Base-by-base conservation (phyloP, 2,797 vertebrate species). In the Galagoides demidoff region DNA sequence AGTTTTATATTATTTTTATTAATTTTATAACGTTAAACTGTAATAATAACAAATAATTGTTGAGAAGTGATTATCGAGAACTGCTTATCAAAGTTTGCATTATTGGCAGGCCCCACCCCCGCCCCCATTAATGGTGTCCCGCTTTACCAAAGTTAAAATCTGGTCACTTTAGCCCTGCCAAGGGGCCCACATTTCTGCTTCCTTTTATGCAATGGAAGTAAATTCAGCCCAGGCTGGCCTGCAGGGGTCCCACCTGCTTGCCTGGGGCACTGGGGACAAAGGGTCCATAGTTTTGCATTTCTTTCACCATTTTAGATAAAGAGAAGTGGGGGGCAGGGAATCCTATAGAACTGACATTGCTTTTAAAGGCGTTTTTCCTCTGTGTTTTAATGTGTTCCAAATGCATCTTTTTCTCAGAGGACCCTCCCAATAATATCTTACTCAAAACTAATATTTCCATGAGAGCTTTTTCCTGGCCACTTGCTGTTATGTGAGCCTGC, bases 181-280 rank as follows among this genome's bases (percentile, higher is more conserved):
- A 37, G 55, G 5, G 12, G 11, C 14, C 12, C 61, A 16, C 9
- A 20, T 61, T 16, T 37, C 34, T 16, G 0, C 52, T 52, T 34
- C 45, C 2, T 23, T 37, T 52, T 34, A 34, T 43, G 7, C 34
- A 17, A 4, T 20, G 59, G 11, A 2, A 45, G 34, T 3, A 10
- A 23, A 0, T 0, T 5, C 2, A 2, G 43, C n/a, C 85, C 19
- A 5, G 37, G 39, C 27, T 31, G 10, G 74, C 74, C 84, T 57
- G 39, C 49, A 63, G 55, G 39, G 10, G 13, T 11, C 39, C 84
- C 0, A 0, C 20, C n/a, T 0, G 0, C 73, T 34, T 1, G 7
- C 37, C 39, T 14, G 55, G 23, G 31, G n/a, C 3, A 1, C 4
- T 3, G 22, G 5, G 7, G 34, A 19, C 25, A 12, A 8, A 4